Conservation (phyloP, 2,888 invertebrate species). For the Aproaerema taeniolella region DNA sequence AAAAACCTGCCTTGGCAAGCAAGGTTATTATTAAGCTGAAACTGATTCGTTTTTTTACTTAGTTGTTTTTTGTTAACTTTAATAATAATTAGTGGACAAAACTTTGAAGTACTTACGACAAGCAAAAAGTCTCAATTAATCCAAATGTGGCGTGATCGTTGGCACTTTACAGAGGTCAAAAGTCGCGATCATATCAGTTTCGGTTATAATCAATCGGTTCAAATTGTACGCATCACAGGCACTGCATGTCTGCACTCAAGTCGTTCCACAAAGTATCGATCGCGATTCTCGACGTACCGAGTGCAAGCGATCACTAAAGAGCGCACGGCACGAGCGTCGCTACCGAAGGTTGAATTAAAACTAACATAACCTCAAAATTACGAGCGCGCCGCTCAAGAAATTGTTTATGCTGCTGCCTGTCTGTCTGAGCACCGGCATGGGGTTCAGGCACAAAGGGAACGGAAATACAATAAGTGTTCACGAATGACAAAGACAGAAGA, state of each 20-base stretch:
- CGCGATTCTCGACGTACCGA: slow-evolving; percentile 47
- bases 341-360: slow-evolving; percentile 62
- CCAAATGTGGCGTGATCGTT: slow-evolving; percentile 33
- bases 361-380: slow-evolving; percentile 75
- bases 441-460: slow-evolving; percentile 53
- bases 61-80: too few relatives aligned
- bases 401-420: slow-evolving; percentile 67
- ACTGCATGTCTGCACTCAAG: slow-evolving; percentile 50
- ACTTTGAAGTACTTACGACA: slow-evolving; percentile 10
- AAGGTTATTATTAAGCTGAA: too few relatives aligned
- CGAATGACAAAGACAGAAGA: slow-evolving; percentile 40
- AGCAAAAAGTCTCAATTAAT: slow-evolving; percentile 30
- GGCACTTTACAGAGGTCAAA: slow-evolving; percentile 37
- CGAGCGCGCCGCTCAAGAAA: slow-evolving; percentile 51
- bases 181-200: slow-evolving; percentile 35
- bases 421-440: slow-evolving; percentile 46
- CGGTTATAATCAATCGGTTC: slow-evolving; percentile 24
- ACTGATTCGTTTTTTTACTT: too few relatives aligned
- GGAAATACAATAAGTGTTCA: slow-evolving; percentile 23
- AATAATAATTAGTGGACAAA: too few relatives aligned
- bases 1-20: too few relatives aligned
- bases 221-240: slow-evolving; percentile 30
- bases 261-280: slow-evolving; percentile 57
- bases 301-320: slow-evolving; percentile 38
- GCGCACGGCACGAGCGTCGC: slow-evolving; percentile 46